Conservation (phyloP, 2,113 vertebrate genomes). For the Nycticryphes semicollaris region DNA sequence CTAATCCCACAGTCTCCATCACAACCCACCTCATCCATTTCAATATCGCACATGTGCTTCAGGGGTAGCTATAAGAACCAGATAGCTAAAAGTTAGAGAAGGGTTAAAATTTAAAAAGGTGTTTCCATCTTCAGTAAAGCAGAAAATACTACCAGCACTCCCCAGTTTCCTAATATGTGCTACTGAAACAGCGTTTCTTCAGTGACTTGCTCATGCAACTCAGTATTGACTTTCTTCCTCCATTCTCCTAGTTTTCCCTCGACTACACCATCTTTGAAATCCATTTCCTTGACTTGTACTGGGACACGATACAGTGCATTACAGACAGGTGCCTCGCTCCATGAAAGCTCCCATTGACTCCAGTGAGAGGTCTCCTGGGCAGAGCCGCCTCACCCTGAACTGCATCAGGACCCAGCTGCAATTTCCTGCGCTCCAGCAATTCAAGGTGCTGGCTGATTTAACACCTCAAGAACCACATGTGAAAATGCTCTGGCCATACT, state of each 20-base stretch:
- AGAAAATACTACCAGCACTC: neutral
- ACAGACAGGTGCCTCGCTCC: neutral
- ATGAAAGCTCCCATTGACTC: neutral
- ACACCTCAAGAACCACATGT: neutral
- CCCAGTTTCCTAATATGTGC: neutral
- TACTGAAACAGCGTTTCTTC: neutral
- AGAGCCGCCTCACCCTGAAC: neutral
- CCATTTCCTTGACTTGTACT: neutral
- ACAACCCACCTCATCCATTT: neutral
- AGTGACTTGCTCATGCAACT: neutral
- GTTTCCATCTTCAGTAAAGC: neutral
- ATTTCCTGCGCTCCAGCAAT: neutral
- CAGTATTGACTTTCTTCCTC: neutral
- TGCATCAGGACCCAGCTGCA: neutral
- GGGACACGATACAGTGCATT: accelerated
- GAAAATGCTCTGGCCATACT: neutral
- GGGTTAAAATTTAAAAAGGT: constrained; percentile 2
- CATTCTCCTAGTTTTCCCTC: neutral
- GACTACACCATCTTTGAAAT: neutral
- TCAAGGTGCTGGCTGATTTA: constrained; percentile 6
- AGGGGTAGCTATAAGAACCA: neutral
- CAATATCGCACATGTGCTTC: neutral
- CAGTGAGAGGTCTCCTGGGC: neutral
- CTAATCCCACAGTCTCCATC: neutral
- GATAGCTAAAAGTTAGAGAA: neutral